These are phyloP conservation scores for Lithophane socia DNA, from an alignment of 2,888 invertebrate species.

Conservation along the genomic window DNA sequence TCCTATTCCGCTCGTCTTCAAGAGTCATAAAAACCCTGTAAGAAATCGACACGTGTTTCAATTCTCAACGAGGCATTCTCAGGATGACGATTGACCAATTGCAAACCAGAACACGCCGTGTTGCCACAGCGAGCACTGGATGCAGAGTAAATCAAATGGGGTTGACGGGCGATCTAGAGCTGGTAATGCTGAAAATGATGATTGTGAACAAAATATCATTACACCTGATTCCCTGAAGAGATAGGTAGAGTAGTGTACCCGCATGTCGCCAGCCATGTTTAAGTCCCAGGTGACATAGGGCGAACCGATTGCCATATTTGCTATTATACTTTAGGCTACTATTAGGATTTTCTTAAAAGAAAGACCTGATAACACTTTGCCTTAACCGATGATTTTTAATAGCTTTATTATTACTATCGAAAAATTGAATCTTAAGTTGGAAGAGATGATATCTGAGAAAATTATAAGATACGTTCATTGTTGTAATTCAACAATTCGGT, in stretches of 20 bases:
- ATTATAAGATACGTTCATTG: background rate
- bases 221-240: background rate
- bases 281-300: background rate
- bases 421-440: background rate
- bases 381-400: background rate
- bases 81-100: no score
- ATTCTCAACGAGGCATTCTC: no score
- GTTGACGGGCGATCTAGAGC: no score
- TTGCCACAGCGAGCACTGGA: no score
- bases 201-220: background rate
- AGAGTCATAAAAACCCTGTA: no score
- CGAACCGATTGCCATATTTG: background rate
- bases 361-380: background rate
- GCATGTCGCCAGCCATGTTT: background rate
- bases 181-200: background rate
- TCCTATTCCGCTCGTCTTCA: no score
- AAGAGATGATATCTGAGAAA: constrained; percentile 8
- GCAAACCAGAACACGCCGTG: no score
- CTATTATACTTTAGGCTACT: background rate
- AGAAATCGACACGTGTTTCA: no score
- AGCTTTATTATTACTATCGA: background rate
- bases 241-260: background rate
- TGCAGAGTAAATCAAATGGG: no score
- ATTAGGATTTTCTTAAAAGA: no score
- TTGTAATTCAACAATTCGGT: constrained; percentile 9